These are phyloP conservation scores for Eufriesea mexicana DNA, from an alignment of 1,140 invertebrate species.

Conservation along the genomic window DNA sequence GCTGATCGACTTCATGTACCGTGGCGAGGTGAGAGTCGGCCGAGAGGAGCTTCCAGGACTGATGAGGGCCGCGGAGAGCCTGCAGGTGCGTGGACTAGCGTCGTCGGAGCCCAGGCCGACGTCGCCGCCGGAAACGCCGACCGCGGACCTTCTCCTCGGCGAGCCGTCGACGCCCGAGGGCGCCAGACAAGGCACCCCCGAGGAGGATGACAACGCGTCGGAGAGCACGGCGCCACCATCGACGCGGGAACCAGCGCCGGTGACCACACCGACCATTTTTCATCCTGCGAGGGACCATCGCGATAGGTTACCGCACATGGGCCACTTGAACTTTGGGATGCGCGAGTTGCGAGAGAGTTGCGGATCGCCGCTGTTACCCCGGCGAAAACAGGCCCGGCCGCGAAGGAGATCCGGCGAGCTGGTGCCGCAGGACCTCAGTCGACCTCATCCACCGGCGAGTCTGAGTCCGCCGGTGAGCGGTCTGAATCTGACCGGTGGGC, in stretches of 20 bases:
- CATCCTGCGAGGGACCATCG: slow-evolving; percentile 64
- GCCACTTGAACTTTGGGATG: slow-evolving; percentile 81
- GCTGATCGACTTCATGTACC: slow-evolving; percentile 96
- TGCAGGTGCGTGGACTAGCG: slow-evolving; percentile 91
- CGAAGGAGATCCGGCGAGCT: slow-evolving; percentile 90
- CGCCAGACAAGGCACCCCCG: slow-evolving; percentile 79
- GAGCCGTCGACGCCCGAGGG: slow-evolving; percentile 85
- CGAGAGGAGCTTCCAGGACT: slow-evolving; percentile 91
- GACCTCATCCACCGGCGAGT: slow-evolving; percentile 74
- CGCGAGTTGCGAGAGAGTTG: slow-evolving; percentile 82
- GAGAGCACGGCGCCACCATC: slow-evolving; percentile 61
- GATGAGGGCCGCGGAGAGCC: slow-evolving; percentile 92
- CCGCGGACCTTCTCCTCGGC: slow-evolving; percentile 80
- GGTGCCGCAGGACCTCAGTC: slow-evolving; percentile 85
- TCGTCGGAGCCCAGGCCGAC: slow-evolving; percentile 85
- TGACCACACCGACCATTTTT: slow-evolving; percentile 53
- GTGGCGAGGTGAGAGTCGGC: slow-evolving; percentile 93
- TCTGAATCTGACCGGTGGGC: slow-evolving; percentile 68
- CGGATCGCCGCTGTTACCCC: slow-evolving; percentile 87
- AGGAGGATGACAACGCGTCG: slow-evolving; percentile 79
- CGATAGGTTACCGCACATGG: slow-evolving; percentile 81
- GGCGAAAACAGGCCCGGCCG: slow-evolving; percentile 91
- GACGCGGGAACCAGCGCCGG: slow-evolving; percentile 35
- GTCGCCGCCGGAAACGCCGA: slow-evolving; percentile 82
- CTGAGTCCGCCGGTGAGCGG: slow-evolving; percentile 73